These are phyloP conservation scores for Sialia sialis DNA, from an alignment of 2,113 vertebrate genomes.

Conservation along the genomic window DNA sequence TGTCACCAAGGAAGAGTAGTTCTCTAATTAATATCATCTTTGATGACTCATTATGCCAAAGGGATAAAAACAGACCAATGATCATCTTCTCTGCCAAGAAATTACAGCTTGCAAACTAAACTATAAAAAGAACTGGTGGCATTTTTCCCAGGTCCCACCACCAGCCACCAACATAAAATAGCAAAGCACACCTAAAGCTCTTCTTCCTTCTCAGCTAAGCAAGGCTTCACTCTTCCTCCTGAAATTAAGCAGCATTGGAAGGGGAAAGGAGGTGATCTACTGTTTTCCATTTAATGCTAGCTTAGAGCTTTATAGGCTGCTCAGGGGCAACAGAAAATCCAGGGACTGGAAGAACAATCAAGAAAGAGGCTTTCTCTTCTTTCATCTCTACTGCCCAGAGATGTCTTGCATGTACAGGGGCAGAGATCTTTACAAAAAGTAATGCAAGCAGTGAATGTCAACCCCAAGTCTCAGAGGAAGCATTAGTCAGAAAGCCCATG, in stretches of 20 bases:
- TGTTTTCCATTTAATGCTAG: neutral
- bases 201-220: neutral
- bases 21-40: neutral
- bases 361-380: neutral
- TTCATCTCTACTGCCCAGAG: neutral
- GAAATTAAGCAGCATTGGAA: neutral
- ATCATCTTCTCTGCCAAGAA: neutral
- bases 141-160: neutral
- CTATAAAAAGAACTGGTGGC: neutral
- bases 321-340: neutral
- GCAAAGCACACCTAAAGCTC: neutral
- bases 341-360: neutral
- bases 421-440: neutral
- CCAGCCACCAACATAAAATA: neutral
- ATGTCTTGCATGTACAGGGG: rapidly evolving
- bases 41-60: neutral
- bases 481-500: neutral
- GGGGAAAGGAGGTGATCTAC: neutral
- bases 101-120: neutral
- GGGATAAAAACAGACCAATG: neutral
- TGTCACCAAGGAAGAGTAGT: neutral
- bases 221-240: neutral
- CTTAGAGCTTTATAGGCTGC: neutral
- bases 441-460: neutral
- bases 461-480: neutral